Conservation (phyloP, 2,797 vertebrate species). For the Pseudotriccus pelzelni region DNA sequence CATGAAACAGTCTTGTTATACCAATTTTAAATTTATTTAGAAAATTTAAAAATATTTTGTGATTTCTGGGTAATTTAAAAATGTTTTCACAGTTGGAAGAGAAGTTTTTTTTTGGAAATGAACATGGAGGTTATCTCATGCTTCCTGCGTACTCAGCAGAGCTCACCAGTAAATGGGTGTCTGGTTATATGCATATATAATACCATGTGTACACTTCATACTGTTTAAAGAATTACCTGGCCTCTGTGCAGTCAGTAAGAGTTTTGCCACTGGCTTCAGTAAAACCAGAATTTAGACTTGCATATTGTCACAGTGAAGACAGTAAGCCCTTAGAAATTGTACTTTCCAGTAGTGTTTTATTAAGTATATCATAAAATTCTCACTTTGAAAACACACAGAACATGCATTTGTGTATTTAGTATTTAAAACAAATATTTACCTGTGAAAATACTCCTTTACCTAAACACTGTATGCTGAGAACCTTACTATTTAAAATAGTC, state of each 20-base stretch:
- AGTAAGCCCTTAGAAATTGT: background rate
- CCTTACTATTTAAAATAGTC: background rate
- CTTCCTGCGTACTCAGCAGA: background rate
- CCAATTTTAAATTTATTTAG: background rate
- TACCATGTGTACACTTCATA: background rate
- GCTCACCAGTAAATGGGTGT: background rate
- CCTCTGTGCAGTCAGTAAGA: background rate
- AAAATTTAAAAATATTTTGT: background rate
- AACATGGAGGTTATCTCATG: background rate
- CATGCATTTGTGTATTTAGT: background rate
- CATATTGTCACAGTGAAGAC: background rate
- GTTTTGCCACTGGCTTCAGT: background rate
- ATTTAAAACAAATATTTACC: background rate
- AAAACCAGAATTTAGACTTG: background rate
- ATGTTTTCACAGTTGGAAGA: background rate
- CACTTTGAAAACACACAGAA: background rate
- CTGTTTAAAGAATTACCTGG: background rate
- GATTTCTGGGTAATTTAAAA: background rate
- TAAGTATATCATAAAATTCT: background rate
- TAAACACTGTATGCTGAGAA: background rate
- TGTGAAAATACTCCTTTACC: background rate
- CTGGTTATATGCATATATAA: background rate
- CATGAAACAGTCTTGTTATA: background rate
- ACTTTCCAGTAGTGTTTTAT: background rate
- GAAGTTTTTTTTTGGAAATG: background rate